Percentiles rank a stretch among this genome's conserved stretches.
Conservation (phyloP, 1,140 invertebrate genomes). For the Acromyrmex heyeri region DNA sequence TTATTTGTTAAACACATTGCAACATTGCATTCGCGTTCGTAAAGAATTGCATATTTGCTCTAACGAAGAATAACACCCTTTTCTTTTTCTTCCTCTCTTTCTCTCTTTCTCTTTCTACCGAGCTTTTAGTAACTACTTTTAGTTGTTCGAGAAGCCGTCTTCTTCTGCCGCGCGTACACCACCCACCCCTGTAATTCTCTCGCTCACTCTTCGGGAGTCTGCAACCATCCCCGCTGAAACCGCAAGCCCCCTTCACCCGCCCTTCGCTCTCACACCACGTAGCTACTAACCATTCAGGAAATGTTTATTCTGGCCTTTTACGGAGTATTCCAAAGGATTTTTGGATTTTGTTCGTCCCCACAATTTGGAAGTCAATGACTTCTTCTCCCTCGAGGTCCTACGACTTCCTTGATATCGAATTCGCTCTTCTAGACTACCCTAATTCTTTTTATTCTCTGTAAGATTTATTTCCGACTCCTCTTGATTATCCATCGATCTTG, state of each 20-base stretch:
- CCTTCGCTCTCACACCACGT: slow-evolving; percentile 58
- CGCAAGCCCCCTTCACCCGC: slow-evolving; percentile 79
- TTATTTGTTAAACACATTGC: slow-evolving; percentile 48
- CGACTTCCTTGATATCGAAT: slow-evolving; percentile 22
- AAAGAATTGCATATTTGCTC: slow-evolving; percentile 57
- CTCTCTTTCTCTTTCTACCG: background rate
- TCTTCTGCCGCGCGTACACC: slow-evolving; percentile 62
- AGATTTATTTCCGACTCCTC: background rate
- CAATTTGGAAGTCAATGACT: slow-evolving; percentile 68
- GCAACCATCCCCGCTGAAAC: slow-evolving; percentile 80
- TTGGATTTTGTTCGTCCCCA: slow-evolving; percentile 75
- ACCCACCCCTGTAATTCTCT: slow-evolving; percentile 61
- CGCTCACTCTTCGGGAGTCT: slow-evolving; percentile 75
- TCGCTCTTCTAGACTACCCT: background rate
- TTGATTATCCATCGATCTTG: background rate
- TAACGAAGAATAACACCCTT: slow-evolving; percentile 43
- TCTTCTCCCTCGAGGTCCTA: slow-evolving; percentile 11
- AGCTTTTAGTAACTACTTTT: slow-evolving; percentile 74
- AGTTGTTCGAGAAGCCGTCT: slow-evolving; percentile 67
- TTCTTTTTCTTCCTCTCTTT: background rate
- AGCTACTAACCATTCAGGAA: slow-evolving; percentile 83
- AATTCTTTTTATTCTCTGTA: slow-evolving; percentile 10
- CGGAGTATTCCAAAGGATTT: slow-evolving; percentile 78
- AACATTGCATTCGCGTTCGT: slow-evolving; percentile 39
- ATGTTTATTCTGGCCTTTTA: slow-evolving; percentile 83